Evolutionary conservation across 2,113 vertebrate genomes (phyloP), one percentile per base, ranked within the genome.

Genomic region (Nannobrachium achirus): DNA sequence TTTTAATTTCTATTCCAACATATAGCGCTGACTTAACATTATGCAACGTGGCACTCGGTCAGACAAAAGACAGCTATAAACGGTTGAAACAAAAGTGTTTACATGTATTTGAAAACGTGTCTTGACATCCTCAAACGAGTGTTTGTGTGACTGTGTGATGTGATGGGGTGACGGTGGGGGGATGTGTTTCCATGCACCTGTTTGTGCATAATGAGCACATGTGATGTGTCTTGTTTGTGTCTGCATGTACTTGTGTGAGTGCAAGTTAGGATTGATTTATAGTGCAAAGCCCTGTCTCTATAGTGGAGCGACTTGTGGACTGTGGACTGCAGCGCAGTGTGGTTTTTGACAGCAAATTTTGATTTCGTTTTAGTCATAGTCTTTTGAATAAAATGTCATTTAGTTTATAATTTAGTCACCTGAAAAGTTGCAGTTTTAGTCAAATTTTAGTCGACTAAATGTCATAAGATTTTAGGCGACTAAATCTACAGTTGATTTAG

Each of bases 1-100:
- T 59, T 71, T 84, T 89, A 78, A 78, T 84, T 85, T 76, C 14
- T 58, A 13, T 71, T 77, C 9, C 6, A 19, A 52, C 10, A 53
- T 38, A 49, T 3, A 73, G 41, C 9, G 64, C 53, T 66, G 7
- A 77, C 46, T 38, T 70, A n/a, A 57, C 40, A 6, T 56, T 53
- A n/a, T 56, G 42, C 25, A 79, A 19, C 66, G 52, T 63, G 18
- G 71, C 44, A 63, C 62, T 52, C 66, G 33, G 42, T 50, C 64
- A 70, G 56, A 68, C 41, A 65, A 52, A 51, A 19, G 25, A 67
- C 41, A 52, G 71, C n/a, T 5, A 1, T 18, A 20, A 65, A 60
- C 25, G 60, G 38, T 71, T 73, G 40, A 2, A 60, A 78, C 46
- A 76, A 56, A 60, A 20, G 44, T 53, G 11, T 58, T 19, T 4